phyloP scores from a whole-genome alignment of 2,797 vertebrate species.

The Botia almorhae region DNA sequence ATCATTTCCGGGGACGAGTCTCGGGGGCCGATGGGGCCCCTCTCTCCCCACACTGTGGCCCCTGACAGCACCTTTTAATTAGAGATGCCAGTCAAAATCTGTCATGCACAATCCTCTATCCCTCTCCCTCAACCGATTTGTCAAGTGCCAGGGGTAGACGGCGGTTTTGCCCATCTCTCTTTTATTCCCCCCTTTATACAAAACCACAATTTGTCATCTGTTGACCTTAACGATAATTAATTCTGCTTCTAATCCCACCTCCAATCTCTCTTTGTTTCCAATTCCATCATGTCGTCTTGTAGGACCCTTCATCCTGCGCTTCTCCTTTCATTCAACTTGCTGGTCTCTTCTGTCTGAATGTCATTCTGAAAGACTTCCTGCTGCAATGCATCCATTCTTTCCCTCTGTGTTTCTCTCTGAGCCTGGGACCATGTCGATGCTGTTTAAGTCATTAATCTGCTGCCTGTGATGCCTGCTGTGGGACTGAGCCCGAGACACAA shows the following conservation, averaged over 20 bases:
- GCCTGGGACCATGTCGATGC: constrained; percentile 53
- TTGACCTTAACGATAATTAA: constrained; percentile 39
- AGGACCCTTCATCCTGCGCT: constrained; percentile 66
- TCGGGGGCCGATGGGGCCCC: constrained; percentile 71
- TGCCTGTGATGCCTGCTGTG: constrained; percentile 36
- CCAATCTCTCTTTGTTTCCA: constrained; percentile 54
- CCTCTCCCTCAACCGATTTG: constrained; percentile 24
- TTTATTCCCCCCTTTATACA: constrained; percentile 43
- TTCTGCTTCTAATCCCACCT: constrained; percentile 49
- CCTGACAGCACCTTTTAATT: constrained; percentile 82
- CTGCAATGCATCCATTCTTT: constrained; percentile 47
- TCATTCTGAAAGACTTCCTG: constrained; percentile 39
- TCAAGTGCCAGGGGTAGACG: constrained; percentile 18
- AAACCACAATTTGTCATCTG: constrained; percentile 61
- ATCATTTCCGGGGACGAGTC: constrained; percentile 76
- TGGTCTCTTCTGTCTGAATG: constrained; percentile 39
- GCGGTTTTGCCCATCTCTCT: constrained; percentile 16
- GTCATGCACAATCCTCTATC: constrained; percentile 61
- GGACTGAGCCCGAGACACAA: constrained; percentile 35
- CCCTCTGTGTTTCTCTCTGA: constrained; percentile 53
- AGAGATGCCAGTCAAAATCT: constrained; percentile 79
- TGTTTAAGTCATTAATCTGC: constrained; percentile 61
- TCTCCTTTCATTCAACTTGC: constrained; percentile 40
- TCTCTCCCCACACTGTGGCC: constrained; percentile 71
- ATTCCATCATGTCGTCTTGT: constrained; percentile 66